Conservation (phyloP, 2,797 vertebrate genomes). For the Argyrosomus regius region DNA sequence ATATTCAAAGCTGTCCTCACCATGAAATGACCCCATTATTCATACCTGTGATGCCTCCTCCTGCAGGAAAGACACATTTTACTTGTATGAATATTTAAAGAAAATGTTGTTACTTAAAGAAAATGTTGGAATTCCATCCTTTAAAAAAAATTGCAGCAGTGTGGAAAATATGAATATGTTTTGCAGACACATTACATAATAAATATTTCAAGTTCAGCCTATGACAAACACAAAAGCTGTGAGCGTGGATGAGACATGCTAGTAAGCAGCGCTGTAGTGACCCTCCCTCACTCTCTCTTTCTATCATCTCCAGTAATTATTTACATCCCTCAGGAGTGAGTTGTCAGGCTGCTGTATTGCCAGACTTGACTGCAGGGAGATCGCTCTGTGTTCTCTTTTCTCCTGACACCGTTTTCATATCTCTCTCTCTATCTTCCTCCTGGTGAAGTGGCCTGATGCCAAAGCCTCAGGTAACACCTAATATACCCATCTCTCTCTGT, state of each 20-base stretch:
- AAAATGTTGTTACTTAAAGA: no score
- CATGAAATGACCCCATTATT: background rate
- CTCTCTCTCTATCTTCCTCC: conserved; percentile 53
- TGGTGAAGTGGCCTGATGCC: conserved; percentile 43
- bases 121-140: no score
- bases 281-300: conserved; percentile 24
- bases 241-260: conserved; percentile 4
- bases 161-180: background rate
- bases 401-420: conserved; percentile 49
- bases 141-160: background rate
- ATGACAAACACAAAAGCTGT: conserved; percentile 13
- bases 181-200: background rate
- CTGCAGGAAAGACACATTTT: background rate
- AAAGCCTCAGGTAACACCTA: conserved; percentile 62
- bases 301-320: conserved; percentile 65
- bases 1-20: background rate
- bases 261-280: background rate
- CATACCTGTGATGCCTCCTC: background rate
- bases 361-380: conserved; percentile 59
- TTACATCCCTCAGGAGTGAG: conserved; percentile 56
- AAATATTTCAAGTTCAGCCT: conserved; percentile 15
- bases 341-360: conserved; percentile 48
- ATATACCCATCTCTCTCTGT: conserved; percentile 44
- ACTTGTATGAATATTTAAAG: background rate
- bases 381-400: conserved; percentile 48